Base-by-base conservation (phyloP, 2,797 vertebrate species). In the Catharus ustulatus region DNA sequence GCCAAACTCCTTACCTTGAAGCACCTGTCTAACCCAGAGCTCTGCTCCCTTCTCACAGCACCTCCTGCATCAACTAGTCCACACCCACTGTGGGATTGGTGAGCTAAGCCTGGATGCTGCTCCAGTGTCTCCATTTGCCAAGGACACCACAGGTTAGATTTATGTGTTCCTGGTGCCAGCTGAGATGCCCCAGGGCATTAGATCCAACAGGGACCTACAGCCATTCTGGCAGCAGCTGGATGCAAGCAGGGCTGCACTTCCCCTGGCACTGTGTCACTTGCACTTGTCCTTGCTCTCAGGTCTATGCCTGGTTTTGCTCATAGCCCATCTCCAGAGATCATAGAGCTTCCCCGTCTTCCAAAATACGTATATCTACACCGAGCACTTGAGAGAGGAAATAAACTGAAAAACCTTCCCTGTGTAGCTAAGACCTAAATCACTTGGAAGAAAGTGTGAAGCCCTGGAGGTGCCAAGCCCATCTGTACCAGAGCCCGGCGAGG, bases 51-150 rank as follows among this genome's bases (percentile, higher is more conserved):
- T 64, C 66, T n/a, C 38, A 10, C 12, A 48, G 34, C 9, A 24
- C 15, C 11, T 55, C n/a, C 55, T 32, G 55, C n/a, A 45, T 24
- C 61, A n/a, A 16, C 24, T 21, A 77, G 40, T 38, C 32, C 83
- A 22, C 1, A 0, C 46, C 46, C 51, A 16, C 38, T 3, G 1
- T 3, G 5, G 34, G 38, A 57, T 48, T 43, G 1, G 0, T 15
- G 61, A 77, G 34, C 57, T 52, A 38, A 52, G 22, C 15, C 55
- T 43, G 52, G 36, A 6, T 38, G 49, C 52, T 51, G 18, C 15
- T 32, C 46, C 32, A 19, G 27, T 5, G 36, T 46, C 36, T 67
- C 54, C 21, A 3, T 30, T 79, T 75, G 36, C 68, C n/a, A n/a
- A 2, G 27, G 49, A 64, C 8, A 34, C 10, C 42, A 21, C 6